Conservation (phyloP, 2,113 vertebrate species). For the Daphoenositta chrysoptera region DNA sequence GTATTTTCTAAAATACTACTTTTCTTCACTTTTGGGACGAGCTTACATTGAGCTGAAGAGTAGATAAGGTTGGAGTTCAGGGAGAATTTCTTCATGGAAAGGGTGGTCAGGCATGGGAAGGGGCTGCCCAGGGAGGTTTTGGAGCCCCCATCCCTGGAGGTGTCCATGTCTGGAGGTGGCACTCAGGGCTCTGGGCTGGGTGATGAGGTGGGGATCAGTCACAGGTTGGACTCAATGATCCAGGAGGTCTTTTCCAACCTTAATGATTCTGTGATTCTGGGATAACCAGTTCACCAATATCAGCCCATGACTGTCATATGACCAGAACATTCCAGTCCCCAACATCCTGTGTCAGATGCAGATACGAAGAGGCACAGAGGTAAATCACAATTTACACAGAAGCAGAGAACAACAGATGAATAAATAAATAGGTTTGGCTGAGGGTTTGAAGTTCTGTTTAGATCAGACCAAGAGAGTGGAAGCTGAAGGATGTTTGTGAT, state of each 20-base stretch:
- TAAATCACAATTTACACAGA: not conserved
- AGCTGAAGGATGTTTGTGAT: not conserved
- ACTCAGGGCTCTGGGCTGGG: not conserved
- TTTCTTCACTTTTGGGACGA: not conserved
- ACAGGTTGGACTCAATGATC: rapidly evolving
- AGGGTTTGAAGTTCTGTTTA: not conserved
- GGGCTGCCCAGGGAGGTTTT: not conserved
- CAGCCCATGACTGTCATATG: not conserved
- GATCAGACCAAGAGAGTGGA: not conserved
- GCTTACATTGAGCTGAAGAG: not conserved
- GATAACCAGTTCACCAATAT: not conserved
- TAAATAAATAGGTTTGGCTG: not conserved
- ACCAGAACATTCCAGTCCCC: not conserved
- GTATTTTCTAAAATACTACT: not conserved
- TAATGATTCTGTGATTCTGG: not conserved
- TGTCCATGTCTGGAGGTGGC: rapidly evolving
- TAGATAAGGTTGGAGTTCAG: not conserved
- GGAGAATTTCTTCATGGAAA: not conserved
- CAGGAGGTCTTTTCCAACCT: not conserved
- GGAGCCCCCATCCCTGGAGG: not conserved
- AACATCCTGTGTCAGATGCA: not conserved
- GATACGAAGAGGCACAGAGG: not conserved
- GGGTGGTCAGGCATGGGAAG: not conserved
- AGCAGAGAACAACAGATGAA: not conserved
- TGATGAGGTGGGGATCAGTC: rapidly evolving